phyloP scores from a whole-genome alignment of 2,888 invertebrate genomes.

The Apodemia zela region DNA sequence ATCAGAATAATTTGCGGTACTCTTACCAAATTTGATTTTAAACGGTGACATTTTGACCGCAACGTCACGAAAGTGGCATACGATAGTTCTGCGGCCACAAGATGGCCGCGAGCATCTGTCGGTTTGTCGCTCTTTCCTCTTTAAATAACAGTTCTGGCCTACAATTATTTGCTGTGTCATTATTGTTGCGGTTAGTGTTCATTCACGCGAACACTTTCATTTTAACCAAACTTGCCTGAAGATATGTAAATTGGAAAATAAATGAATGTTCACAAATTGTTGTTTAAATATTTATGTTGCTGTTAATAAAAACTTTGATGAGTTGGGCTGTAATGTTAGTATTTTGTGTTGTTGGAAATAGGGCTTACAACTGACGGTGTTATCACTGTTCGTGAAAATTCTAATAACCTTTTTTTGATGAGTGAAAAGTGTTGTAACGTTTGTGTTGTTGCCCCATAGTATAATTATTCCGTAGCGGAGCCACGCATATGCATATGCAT shows the following conservation, averaged over 20 bases:
- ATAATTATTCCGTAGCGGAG: no score
- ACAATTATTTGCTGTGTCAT: slow-evolving; percentile 64
- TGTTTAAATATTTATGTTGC: slow-evolving; percentile 13
- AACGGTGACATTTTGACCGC: slow-evolving; percentile 71
- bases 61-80: slow-evolving; percentile 62
- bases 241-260: slow-evolving; percentile 46
- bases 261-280: slow-evolving; percentile 8
- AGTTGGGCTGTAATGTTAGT: slow-evolving; percentile 28
- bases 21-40: slow-evolving; percentile 70
- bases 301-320: slow-evolving; percentile 2
- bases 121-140: slow-evolving; percentile 69
- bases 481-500: no score
- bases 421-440: no score
- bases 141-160: slow-evolving; percentile 65
- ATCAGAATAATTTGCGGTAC: slow-evolving; percentile 43
- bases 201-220: slow-evolving; percentile 56
- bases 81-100: slow-evolving; percentile 61
- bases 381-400: no score
- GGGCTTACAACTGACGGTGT: no score
- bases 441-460: no score
- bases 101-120: slow-evolving; percentile 77
- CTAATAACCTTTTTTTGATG: no score
- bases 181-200: slow-evolving; percentile 63
- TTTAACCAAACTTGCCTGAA: slow-evolving; percentile 43
- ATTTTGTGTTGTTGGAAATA: no score